A percentile compares a stretch with the other conserved stretches of the same genome.
Evolutionary conservation across 2,888 invertebrate species (phyloP).

Genomic region (Phanerotoma sp.): DNA sequence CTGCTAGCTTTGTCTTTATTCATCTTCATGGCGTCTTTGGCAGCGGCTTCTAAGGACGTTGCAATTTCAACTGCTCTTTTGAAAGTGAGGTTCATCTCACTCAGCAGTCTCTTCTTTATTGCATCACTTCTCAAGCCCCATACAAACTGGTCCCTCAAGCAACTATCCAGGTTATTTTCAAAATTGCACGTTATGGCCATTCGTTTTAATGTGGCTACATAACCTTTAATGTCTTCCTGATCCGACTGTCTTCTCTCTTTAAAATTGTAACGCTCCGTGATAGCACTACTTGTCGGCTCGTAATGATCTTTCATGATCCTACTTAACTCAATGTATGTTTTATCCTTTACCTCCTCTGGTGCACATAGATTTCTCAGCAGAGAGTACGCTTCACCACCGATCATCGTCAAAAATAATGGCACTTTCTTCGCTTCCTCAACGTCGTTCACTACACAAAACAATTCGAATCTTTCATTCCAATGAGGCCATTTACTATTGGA

Average conservation of each 20-base stretch:
- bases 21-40: constrained; percentile 19
- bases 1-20: not conserved
- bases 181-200: constrained; percentile 26
- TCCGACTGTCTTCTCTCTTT: constrained; percentile 28
- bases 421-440: not conserved
- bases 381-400: constrained; percentile 26
- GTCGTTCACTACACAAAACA: not conserved
- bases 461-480: not conserved
- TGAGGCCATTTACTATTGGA: not conserved
- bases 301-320: constrained; percentile 28
- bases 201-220: constrained; percentile 23
- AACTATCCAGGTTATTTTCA: constrained; percentile 12
- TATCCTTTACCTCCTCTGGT: constrained; percentile 16
- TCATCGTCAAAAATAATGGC: constrained; percentile 16
- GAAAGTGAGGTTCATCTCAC: constrained; percentile 18
- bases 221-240: constrained; percentile 17
- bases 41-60: constrained; percentile 19
- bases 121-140: constrained; percentile 21
- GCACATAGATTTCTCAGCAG: constrained; percentile 28
- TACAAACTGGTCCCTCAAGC: constrained; percentile 24
- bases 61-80: constrained; percentile 21
- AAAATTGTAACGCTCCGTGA: constrained; percentile 30
- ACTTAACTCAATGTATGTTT: constrained; percentile 17
- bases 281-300: constrained; percentile 27
- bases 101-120: constrained; percentile 23